Base-by-base conservation (phyloP, 2,797 vertebrate genomes). In the Helicolenus hilgendorfi region DNA sequence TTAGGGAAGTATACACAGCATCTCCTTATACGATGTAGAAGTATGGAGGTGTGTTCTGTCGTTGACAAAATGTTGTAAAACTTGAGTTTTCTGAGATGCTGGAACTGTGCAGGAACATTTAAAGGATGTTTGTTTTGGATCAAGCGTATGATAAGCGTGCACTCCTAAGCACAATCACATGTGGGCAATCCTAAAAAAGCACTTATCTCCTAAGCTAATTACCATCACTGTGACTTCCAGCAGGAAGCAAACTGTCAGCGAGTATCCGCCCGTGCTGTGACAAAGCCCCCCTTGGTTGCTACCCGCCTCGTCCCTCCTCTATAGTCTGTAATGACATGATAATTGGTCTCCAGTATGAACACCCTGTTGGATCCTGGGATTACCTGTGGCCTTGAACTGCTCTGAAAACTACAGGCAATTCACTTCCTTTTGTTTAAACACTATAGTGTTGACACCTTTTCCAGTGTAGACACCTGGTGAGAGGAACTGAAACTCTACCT, bases 121-220 rank as follows among this genome's bases (percentile, higher is more conserved):
- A 55, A 11, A 22, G 49, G 49, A 55, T 15, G 55, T 84, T 70
- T 69, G 76, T 78, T 88, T 85, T 72, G 75, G 87, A 29, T 80
- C 75, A 10, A 53, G 69, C 71, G 18, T 81, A 84, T 56, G 67
- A 53, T 76, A 36, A 60, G 64, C 83, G 49, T 84, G 86, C 75
- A 85, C 84, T 84, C 88, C 62, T 94, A 92, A 94, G 84, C 84
- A 84, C 83, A 45, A 82, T 93, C 92, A 95, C 95, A 95, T 95
- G 96, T 76, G 74, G 81, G 77, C 77, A 80, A 93, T 95, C 95
- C 95, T 96, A 87, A 96, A 97, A 94, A 95, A 94, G 94, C 87
- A 74, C 89, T 96, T 94, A 97, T 93, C 96, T 96, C 92, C 90
- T 97, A 97, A 98, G 94, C 96, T 93, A 95, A 97, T 97, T 97